phyloP scores from a whole-genome alignment of 2,113 vertebrate genomes.

The Tragelaphus scriptus region DNA sequence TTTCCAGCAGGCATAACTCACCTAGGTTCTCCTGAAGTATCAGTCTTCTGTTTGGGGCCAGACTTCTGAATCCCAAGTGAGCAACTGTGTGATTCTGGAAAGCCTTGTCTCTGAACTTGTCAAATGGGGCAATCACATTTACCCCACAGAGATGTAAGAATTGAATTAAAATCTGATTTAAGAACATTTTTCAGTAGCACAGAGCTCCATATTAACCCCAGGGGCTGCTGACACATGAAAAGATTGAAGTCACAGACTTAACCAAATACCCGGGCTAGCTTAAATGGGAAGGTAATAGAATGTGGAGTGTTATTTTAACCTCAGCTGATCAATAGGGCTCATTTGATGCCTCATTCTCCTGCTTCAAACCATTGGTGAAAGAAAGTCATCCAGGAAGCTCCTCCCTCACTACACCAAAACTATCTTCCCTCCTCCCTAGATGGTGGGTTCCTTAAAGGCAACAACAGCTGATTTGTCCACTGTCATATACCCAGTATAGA shows the following conservation, averaged over 20 bases:
- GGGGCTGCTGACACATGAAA: neutral
- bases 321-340: neutral
- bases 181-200: neutral
- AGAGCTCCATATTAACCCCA: neutral
- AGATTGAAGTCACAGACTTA: neutral
- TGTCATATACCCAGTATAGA: neutral
- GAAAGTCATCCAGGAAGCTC: neutral
- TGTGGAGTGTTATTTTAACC: neutral
- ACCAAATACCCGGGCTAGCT: neutral
- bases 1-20: neutral
- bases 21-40: too few relatives aligned
- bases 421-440: neutral
- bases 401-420: rapidly evolving
- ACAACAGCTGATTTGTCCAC: neutral
- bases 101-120: neutral
- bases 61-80: neutral
- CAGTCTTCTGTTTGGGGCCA: neutral
- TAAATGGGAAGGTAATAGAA: neutral
- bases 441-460: neutral
- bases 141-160: neutral
- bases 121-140: neutral
- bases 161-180: neutral
- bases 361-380: neutral
- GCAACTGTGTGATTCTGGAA: neutral
- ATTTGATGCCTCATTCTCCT: neutral